These are phyloP conservation scores for Temnothorax rugatulus DNA, from an alignment of 2,888 invertebrate species.

Conservation along the genomic window DNA sequence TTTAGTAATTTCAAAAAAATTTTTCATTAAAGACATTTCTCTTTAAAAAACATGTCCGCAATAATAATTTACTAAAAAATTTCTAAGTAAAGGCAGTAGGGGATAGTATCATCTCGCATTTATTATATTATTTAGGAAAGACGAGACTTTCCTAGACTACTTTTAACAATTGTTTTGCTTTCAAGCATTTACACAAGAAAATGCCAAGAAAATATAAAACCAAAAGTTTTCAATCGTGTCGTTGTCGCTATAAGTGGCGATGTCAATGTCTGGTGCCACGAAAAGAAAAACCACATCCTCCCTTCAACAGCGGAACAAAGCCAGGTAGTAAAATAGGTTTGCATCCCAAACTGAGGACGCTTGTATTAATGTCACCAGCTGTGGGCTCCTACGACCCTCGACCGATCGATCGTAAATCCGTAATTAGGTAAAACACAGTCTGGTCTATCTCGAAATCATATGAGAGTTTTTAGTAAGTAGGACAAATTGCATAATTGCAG, in stretches of 20 bases:
- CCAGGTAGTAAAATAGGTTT: conserved; percentile 56
- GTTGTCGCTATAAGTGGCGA: conserved; percentile 68
- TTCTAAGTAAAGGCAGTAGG: not conserved
- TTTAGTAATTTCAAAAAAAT: not conserved
- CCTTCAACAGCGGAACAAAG: conserved; percentile 62
- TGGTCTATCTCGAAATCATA: not conserved
- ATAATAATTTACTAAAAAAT: not conserved
- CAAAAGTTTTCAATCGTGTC: conserved; percentile 57
- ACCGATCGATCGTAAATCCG: conserved; percentile 8
- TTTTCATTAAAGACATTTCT: not conserved
- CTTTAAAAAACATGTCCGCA: not conserved
- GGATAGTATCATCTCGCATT: not conserved
- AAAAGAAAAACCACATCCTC: conserved; percentile 55
- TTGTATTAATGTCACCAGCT: conserved; percentile 42
- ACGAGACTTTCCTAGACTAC: not conserved
- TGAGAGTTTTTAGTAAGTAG: not conserved
- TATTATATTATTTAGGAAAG: not conserved
- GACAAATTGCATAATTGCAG: conserved; percentile 43
- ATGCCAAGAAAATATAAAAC: conserved; percentile 55
- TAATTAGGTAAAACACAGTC: conserved; percentile 53
- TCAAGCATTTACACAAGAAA: not conserved
- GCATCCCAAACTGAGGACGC: conserved; percentile 62
- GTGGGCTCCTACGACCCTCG: conserved; percentile 66
- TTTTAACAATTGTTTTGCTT: not conserved
- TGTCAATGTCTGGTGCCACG: conserved; percentile 61